Evolutionary conservation across 1,140 invertebrate genomes (phyloP), one percentile per base, ranked within the genome.

Genomic region (Drosophila oshimai): DNA sequence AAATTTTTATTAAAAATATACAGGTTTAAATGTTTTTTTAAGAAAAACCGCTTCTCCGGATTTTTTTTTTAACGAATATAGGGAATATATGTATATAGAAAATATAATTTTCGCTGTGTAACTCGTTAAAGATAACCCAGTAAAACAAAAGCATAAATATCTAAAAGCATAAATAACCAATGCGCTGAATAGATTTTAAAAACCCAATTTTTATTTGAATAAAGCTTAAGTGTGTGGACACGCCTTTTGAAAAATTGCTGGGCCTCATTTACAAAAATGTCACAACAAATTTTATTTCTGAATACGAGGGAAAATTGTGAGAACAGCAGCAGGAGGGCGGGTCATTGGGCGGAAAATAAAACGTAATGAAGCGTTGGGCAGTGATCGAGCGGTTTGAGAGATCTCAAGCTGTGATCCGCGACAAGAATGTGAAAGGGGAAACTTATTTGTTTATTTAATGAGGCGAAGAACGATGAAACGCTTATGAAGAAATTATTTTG

Each of bases 201-300:
- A 26, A 58, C n/a, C 20, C 18, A 33, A 31, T 53, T 31, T 33
- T 36, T 34, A 57, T 70, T 57, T 26, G n/a, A n/a, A 58, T 58
- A 15, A 15, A 44, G 51, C 36, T 36, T 13, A 49, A 69, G 20
- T 49, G 28, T 58, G 24, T 29, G 4, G 44, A 22, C 53, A 58
- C 65, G 44, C 67, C 44, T 22, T 12, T 49, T 36, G 13, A 58
- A 58, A 26, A 36, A 12, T 13, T 60, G 31, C 24, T 28, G 36
- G 7, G 39, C 26, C 17, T 45, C 67, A 71, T 71, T 61, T 53
- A 24, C 36, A 22, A 39, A 61, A 46, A 29, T 72, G 65, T 53
- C 68, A 47, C 39, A 72, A 51, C 46, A 34, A 37, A 72, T 36
- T 53, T 45, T 4, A 6, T 34, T 22, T 15, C 4, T 5, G 6